phyloP scores from a whole-genome alignment of 2,797 vertebrate species.

The Gastrophryne carolinensis region DNA sequence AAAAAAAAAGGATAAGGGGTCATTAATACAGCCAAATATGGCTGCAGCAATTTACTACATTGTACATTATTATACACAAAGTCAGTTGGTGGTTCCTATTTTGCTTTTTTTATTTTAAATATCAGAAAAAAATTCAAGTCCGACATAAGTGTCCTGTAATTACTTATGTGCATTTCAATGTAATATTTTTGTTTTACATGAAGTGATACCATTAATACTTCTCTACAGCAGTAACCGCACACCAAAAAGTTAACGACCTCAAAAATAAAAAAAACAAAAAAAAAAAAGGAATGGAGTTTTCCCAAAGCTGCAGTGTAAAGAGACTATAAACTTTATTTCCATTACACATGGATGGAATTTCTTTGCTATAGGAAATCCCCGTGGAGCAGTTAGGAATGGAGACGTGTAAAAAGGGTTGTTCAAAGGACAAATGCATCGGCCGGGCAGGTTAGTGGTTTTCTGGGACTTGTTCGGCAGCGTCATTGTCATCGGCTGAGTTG shows the following conservation, averaged over 20 bases:
- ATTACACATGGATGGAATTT: constrained; percentile 79
- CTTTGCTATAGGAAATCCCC: constrained; percentile 86
- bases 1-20: not conserved
- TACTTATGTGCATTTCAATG: constrained; percentile 62
- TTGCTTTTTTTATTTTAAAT: constrained; percentile 64
- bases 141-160: constrained; percentile 74
- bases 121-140: constrained; percentile 71
- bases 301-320: constrained; percentile 87
- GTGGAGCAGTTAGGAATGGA: constrained; percentile 91
- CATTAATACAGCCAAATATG: constrained; percentile 56
- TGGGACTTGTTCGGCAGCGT: constrained; percentile 75
- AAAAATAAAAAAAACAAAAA: constrained; percentile 73
- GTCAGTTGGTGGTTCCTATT: constrained; percentile 73
- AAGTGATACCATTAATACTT: constrained; percentile 88
- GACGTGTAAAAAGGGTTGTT: constrained; percentile 90
- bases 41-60: constrained; percentile 64
- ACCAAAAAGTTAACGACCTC: constrained; percentile 68
- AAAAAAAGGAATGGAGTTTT: constrained; percentile 76
- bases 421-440: constrained; percentile 61
- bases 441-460: constrained; percentile 82
- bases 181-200: constrained; percentile 71
- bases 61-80: constrained; percentile 63
- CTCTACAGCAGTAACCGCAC: constrained; percentile 92
- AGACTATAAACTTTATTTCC: constrained; percentile 78
- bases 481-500: constrained; percentile 83